Percentiles rank a stretch among this genome's conserved stretches.
Conservation (phyloP, 1,140 invertebrate species). For the Acyrthosiphon pisum region DNA sequence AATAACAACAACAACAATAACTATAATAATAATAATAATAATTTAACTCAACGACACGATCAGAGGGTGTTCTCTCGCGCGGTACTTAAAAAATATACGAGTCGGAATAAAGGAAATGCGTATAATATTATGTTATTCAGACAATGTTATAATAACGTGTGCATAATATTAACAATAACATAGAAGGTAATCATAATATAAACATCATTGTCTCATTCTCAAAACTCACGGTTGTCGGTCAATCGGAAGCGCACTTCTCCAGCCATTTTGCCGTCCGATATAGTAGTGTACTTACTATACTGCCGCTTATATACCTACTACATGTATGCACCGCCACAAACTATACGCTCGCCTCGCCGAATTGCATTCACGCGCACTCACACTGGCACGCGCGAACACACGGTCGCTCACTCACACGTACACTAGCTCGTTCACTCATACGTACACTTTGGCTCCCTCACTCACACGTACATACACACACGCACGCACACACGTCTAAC, state of each 20-base stretch:
- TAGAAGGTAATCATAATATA: neutral
- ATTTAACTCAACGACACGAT: neutral
- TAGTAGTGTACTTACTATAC: neutral
- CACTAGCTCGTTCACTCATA: neutral
- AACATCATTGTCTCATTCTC: neutral
- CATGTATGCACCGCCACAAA: neutral
- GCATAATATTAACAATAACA: neutral
- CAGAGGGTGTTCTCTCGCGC: neutral
- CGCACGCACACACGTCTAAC: neutral
- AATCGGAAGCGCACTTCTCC: slow-evolving; percentile 50
- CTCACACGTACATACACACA: neutral
- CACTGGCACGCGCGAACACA: neutral
- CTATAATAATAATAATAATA: neutral
- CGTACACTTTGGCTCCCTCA: neutral
- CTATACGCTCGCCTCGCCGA: neutral
- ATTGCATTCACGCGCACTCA: neutral
- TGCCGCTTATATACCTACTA: neutral
- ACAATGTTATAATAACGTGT: neutral
- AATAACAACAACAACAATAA: neutral
- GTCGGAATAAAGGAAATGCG: neutral
- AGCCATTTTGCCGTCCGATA: slow-evolving; percentile 5
- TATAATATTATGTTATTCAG: neutral
- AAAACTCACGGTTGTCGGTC: slow-evolving; percentile 48
- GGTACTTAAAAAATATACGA: neutral
- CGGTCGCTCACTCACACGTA: neutral